Evolutionary conservation across 2,888 invertebrate genomes (phyloP).

Genomic region (Chydorus sphaericus): DNA sequence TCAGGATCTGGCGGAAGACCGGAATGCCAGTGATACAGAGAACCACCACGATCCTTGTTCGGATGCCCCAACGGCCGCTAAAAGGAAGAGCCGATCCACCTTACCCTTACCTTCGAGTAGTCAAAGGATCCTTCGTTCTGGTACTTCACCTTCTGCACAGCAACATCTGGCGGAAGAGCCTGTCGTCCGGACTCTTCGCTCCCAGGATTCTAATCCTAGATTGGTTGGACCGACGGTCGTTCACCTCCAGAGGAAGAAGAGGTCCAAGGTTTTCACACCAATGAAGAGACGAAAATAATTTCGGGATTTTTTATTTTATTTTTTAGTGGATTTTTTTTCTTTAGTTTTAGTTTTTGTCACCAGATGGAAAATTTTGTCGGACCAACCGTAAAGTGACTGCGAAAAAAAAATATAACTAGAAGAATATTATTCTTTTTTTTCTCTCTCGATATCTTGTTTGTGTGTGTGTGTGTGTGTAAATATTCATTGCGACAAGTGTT

Average conservation of each 20-base stretch:
- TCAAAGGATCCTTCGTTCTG: neutral
- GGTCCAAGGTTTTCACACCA: neutral
- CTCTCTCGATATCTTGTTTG: too few species aligned
- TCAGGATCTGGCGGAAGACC: conserved; percentile 5
- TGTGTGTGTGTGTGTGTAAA: too few species aligned
- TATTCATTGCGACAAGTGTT: too few species aligned
- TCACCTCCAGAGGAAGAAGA: neutral
- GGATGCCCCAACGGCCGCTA: neutral
- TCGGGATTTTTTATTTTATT: neutral
- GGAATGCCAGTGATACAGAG: conserved; percentile 17
- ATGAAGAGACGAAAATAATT: neutral
- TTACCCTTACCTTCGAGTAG: neutral
- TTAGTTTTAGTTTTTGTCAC: too few species aligned
- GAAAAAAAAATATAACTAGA: too few species aligned
- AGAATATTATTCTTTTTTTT: too few species aligned
- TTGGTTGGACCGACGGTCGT: neutral
- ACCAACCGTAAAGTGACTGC: too few species aligned
- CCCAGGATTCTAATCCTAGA: neutral
- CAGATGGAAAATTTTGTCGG: too few species aligned
- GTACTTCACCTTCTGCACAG: neutral
- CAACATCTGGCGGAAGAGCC: too few species aligned
- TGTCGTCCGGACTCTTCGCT: neutral
- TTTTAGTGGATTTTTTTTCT: neutral
- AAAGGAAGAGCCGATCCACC: neutral
- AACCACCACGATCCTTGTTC: conserved; percentile 11